Evolutionary conservation across 2,113 vertebrate genomes (phyloP).

Genomic region (Fregata magnificens): DNA sequence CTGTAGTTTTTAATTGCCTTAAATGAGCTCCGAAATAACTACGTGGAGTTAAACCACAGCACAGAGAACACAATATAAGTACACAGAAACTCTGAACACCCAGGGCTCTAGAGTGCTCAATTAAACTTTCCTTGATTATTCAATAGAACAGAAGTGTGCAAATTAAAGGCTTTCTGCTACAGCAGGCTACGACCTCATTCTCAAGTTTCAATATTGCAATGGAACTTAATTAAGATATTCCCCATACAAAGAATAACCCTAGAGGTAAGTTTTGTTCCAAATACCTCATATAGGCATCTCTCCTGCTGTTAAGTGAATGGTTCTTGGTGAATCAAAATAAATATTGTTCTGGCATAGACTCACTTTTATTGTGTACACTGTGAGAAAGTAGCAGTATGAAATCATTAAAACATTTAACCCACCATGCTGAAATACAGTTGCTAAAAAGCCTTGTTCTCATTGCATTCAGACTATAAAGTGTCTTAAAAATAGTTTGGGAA

Average conservation of each 20-base stretch:
- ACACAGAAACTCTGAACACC: slow-evolving; percentile 13
- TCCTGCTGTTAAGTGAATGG: slow-evolving; percentile 33
- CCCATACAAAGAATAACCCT: slow-evolving; percentile 8
- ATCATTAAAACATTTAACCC: slow-evolving; percentile 37
- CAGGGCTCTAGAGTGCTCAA: slow-evolving; percentile 35
- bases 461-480: not conserved
- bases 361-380: not conserved
- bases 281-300: slow-evolving; percentile 6
- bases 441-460: not conserved
- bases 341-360: slow-evolving; percentile 25
- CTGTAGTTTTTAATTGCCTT: slow-evolving; percentile 57
- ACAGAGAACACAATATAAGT: slow-evolving; percentile 14
- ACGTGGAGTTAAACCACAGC: slow-evolving; percentile 3
- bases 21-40: slow-evolving; percentile 51
- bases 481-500: not conserved
- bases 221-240: slow-evolving; percentile 62
- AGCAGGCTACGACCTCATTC: slow-evolving; percentile 52
- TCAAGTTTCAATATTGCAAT: slow-evolving; percentile 52
- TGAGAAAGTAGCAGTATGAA: slow-evolving; percentile 28
- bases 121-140: slow-evolving; percentile 63
- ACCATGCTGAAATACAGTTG: not conserved
- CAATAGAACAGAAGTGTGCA: slow-evolving; percentile 54
- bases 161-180: slow-evolving; percentile 63
- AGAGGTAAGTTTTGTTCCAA: slow-evolving; percentile 52
- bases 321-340: slow-evolving; percentile 36